Evolutionary conservation across 1,140 invertebrate species (phyloP).

Genomic region (Colletes gigas): DNA sequence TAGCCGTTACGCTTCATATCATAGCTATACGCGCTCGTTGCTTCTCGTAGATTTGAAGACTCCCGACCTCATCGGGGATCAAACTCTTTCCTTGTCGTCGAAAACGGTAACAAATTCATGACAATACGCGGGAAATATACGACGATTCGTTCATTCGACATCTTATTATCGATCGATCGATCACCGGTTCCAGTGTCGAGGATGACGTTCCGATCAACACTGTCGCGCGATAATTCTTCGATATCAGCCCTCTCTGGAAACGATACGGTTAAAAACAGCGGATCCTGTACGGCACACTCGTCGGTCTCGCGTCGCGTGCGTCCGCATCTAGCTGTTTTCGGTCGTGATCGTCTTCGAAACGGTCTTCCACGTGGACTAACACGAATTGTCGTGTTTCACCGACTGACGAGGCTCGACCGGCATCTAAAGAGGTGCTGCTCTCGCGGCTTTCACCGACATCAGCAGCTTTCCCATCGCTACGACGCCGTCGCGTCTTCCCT

Average conservation of each 20-base stretch:
- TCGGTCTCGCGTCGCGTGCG: neutral
- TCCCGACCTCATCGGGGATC: neutral
- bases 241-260: neutral
- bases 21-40: neutral
- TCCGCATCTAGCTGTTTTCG: neutral
- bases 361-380: slow-evolving; percentile 66
- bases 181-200: neutral
- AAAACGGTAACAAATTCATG: neutral
- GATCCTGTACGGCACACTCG: too few species aligned
- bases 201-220: neutral
- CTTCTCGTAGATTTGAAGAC: neutral
- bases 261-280: neutral
- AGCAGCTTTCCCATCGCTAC: slow-evolving; percentile 74
- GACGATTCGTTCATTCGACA: neutral
- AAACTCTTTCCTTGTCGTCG: neutral
- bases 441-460: slow-evolving; percentile 74
- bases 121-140: neutral
- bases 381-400: slow-evolving; percentile 47
- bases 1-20: neutral
- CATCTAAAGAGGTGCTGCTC: slow-evolving; percentile 57
- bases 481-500: slow-evolving; percentile 36
- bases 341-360: neutral
- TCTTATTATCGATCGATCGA: slow-evolving; percentile 11
- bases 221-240: neutral
- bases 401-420: slow-evolving; percentile 56